These are phyloP conservation scores for Xiphophorus hellerii DNA, from an alignment of 2,113 vertebrate species.

Conservation along the genomic window DNA sequence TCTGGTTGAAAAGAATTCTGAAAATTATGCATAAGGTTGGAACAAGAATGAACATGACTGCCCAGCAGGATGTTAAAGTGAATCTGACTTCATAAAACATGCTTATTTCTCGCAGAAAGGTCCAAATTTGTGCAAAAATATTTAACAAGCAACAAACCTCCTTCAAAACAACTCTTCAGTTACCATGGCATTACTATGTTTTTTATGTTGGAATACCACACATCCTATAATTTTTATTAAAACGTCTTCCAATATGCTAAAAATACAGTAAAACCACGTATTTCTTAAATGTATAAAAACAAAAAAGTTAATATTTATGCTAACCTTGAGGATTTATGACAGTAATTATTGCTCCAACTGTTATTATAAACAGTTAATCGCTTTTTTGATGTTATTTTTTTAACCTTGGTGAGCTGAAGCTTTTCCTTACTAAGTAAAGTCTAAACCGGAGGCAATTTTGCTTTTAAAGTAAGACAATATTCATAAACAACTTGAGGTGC, in stretches of 20 bases:
- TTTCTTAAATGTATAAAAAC: background rate
- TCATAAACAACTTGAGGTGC: background rate
- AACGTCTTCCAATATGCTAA: background rate
- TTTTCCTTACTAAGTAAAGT: background rate
- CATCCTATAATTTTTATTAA: background rate
- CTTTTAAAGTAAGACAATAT: background rate
- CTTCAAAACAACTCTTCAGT: background rate
- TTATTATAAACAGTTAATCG: background rate
- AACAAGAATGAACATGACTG: no score
- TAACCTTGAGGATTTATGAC: background rate
- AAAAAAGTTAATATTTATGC: background rate
- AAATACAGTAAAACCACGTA: background rate
- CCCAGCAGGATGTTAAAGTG: background rate
- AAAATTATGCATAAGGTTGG: no score
- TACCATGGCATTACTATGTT: background rate
- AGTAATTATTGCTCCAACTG: background rate
- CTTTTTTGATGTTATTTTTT: background rate
- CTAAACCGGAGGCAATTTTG: background rate
- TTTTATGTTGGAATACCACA: background rate
- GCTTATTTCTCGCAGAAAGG: background rate
- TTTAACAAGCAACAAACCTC: background rate
- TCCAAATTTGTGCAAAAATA: background rate
- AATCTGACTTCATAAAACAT: background rate
- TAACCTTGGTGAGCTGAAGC: background rate
- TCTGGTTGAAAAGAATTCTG: no score